phyloP scores from a whole-genome alignment of 2,888 invertebrate genomes.

The Polyploca ridens region DNA sequence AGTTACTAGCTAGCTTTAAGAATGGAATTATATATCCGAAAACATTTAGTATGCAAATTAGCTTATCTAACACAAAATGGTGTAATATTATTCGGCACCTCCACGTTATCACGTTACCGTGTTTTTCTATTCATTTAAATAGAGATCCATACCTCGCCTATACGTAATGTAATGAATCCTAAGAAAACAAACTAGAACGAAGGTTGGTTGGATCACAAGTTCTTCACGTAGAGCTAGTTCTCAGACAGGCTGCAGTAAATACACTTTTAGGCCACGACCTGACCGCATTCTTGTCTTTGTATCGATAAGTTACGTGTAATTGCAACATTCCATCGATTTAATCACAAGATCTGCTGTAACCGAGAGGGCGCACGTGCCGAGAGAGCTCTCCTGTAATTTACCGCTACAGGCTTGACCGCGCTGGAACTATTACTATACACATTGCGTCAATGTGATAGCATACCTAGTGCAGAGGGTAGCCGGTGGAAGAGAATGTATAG shows the following conservation, averaged over 20 bases:
- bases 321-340: conserved; percentile 54
- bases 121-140: not conserved
- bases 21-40: not conserved
- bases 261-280: conserved; percentile 41
- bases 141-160: not conserved
- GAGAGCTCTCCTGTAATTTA: conserved; percentile 62
- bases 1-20: not conserved
- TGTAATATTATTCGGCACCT: not conserved
- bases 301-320: conserved; percentile 23
- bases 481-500: not conserved
- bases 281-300: conserved; percentile 38
- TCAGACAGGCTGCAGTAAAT: conserved; percentile 14
- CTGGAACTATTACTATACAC: conserved; percentile 46
- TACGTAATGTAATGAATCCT: not conserved
- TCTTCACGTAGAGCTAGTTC: not conserved
- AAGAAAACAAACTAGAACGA: not conserved
- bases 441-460: conserved; percentile 30
- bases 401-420: conserved; percentile 61
- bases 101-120: not conserved
- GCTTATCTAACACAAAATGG: not conserved
- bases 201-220: conserved; percentile 3
- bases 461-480: conserved; percentile 21
- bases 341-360: conserved; percentile 36
- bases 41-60: not conserved
- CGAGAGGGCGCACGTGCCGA: conserved; percentile 47